Evolutionary conservation across 1,140 invertebrate genomes (phyloP).

Genomic region (Nixonia krombeini): DNA sequence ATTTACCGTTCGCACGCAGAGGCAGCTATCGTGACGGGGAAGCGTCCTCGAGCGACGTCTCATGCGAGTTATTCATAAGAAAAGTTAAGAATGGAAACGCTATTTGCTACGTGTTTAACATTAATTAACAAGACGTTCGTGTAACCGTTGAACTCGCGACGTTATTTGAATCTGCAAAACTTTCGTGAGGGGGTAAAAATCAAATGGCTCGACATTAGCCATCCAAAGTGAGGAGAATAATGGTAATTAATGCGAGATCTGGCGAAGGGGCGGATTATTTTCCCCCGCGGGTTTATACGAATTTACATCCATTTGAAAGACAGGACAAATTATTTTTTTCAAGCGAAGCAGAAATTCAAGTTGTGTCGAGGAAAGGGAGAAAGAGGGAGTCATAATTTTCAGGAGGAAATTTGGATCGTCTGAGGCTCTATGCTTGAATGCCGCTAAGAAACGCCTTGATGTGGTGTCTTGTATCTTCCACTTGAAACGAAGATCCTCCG

Average conservation of each 20-base stretch:
- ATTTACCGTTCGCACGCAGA: constrained; percentile 43
- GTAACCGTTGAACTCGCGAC: no score
- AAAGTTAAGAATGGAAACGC: no score
- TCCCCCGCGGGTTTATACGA: no score
- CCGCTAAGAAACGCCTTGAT: constrained; percentile 13
- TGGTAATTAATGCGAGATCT: not conserved
- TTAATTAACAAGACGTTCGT: no score
- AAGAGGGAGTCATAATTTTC: constrained; percentile 1
- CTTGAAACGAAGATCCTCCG: constrained; percentile 9
- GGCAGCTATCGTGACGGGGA: no score
- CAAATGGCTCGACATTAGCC: no score
- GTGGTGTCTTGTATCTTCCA: constrained; percentile 21
- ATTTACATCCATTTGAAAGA: no score
- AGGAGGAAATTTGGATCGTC: constrained; percentile 6
- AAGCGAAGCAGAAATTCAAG: constrained; percentile 7
- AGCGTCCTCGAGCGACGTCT: not conserved
- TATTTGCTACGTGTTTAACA: no score
- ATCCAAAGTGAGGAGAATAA: not conserved
- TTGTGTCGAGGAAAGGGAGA: no score
- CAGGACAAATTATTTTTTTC: constrained; percentile 5
- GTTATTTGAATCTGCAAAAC: no score
- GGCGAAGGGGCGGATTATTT: not conserved
- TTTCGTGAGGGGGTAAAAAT: no score
- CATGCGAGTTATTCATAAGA: not conserved
- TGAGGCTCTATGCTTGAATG: constrained; percentile 10